Evolutionary conservation across 1,140 invertebrate genomes (phyloP).

Genomic region (Hyphantria cunea): DNA sequence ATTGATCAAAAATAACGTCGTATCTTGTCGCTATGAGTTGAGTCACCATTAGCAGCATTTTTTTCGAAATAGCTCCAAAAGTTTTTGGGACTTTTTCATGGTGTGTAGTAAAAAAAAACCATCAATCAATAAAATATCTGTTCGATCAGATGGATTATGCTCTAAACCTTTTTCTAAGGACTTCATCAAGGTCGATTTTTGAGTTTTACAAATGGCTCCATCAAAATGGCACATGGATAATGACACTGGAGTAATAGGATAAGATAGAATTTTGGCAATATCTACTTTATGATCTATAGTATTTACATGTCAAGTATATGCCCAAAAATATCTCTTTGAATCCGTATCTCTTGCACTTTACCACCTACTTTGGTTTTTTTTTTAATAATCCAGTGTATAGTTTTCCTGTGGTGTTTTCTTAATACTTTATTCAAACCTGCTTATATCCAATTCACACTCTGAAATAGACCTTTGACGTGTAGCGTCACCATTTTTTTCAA

Average conservation of each 20-base stretch:
- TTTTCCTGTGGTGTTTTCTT: no score
- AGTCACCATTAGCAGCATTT: slow-evolving; percentile 6
- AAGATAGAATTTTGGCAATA: slow-evolving; percentile 32
- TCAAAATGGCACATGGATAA: slow-evolving; percentile 37
- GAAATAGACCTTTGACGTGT: no score
- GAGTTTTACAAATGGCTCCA: slow-evolving; percentile 37
- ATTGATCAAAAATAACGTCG: slow-evolving; percentile 40
- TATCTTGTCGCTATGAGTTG: slow-evolving; percentile 17
- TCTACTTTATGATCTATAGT: slow-evolving; percentile 33
- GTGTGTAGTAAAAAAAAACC: background rate
- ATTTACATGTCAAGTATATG: slow-evolving; percentile 31
- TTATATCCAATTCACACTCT: no score
- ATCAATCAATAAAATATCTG: background rate
- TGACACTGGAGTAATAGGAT: slow-evolving; percentile 33
- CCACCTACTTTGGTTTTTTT: background rate
- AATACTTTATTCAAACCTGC: no score
- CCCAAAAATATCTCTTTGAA: slow-evolving; percentile 44
- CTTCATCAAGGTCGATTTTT: slow-evolving; percentile 6
- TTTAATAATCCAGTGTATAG: background rate
- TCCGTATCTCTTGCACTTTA: slow-evolving; percentile 4
- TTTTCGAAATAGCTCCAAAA: background rate
- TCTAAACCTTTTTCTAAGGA: background rate
- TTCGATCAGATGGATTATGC: background rate
- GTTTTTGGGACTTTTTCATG: background rate
- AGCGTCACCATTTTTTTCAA: no score